These are phyloP conservation scores for Lordiphosa stackelbergi DNA, from an alignment of 1,140 invertebrate species.

Conservation along the genomic window DNA sequence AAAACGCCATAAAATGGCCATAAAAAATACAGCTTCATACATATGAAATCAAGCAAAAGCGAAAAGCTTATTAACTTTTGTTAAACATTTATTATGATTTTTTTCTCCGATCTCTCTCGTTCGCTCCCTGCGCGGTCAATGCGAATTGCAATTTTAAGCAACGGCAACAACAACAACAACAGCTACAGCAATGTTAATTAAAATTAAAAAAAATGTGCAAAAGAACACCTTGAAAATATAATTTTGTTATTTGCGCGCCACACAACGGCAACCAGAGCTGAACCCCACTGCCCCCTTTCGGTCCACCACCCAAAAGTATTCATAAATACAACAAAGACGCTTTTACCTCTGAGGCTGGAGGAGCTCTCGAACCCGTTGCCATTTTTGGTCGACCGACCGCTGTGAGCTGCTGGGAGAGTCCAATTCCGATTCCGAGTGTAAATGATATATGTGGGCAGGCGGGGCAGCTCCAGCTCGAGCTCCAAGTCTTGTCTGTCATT, in stretches of 20 bases:
- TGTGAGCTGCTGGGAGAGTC: constrained; percentile 50
- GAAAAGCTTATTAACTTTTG: constrained; percentile 46
- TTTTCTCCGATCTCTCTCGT: background rate
- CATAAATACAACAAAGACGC: constrained; percentile 39
- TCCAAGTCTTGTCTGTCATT: constrained; percentile 64
- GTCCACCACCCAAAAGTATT: constrained; percentile 12
- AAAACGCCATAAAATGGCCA: constrained; percentile 68
- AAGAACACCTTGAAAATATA: constrained; percentile 74
- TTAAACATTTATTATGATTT: constrained; percentile 55
- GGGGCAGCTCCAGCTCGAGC: constrained; percentile 6
- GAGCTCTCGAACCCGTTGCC: constrained; percentile 38
- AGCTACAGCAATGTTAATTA: constrained; percentile 59
- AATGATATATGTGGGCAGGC: constrained; percentile 66
- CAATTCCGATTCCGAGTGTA: constrained; percentile 57
- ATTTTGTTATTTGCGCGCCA: constrained; percentile 67
- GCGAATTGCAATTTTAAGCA: constrained; percentile 54
- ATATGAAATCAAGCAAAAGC: constrained; percentile 46
- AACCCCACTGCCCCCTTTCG: constrained; percentile 17
- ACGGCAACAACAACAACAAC: constrained; percentile 19
- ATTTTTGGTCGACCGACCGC: constrained; percentile 69
- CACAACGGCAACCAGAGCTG: constrained; percentile 28
- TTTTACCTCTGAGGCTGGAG: constrained; percentile 12
- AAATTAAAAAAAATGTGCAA: constrained; percentile 64
- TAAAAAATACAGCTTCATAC: constrained; percentile 49
- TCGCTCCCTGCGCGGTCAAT: constrained; percentile 38